These are phyloP conservation scores for Pachyseris speciosa DNA, from an alignment of 64 coral and sea anemone species.

Conservation along the genomic window DNA sequence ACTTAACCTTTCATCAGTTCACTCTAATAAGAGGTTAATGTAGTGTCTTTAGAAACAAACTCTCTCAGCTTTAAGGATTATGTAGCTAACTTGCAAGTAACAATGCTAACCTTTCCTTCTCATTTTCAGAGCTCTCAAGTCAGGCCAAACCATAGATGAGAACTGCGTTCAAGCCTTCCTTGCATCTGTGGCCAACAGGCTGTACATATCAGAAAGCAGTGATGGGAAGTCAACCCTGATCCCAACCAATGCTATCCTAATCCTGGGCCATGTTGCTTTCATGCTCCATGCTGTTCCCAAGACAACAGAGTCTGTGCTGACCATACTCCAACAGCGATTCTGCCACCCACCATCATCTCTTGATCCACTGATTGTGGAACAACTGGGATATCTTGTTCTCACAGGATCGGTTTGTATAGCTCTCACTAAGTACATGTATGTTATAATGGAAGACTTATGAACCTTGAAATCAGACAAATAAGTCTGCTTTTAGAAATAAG, in stretches of 20 bases:
- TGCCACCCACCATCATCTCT: slow-evolving; percentile 92
- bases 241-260: slow-evolving; percentile 86
- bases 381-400: slow-evolving; percentile 79
- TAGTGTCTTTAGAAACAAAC: no score
- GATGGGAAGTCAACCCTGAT: slow-evolving; percentile 78
- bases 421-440: neutral
- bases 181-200: slow-evolving; percentile 80
- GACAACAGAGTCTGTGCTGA: slow-evolving; percentile 83
- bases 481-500: no score
- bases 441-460: neutral
- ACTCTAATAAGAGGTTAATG: no score
- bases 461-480: neutral
- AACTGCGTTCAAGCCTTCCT: slow-evolving; percentile 86
- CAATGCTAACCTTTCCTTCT: neutral
- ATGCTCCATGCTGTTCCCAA: slow-evolving; percentile 80
- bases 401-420: slow-evolving; percentile 64
- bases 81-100: no score
- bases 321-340: slow-evolving; percentile 91
- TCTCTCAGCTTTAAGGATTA: no score
- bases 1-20: no score
- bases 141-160: slow-evolving; percentile 66
- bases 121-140: slow-evolving; percentile 60
- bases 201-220: slow-evolving; percentile 77
- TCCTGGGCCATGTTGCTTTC: slow-evolving; percentile 90
- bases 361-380: slow-evolving; percentile 95